A percentile compares a stretch with the other conserved stretches of the same genome.
Conservation (phyloP, 2,113 vertebrate species). For the Galbula dea region DNA sequence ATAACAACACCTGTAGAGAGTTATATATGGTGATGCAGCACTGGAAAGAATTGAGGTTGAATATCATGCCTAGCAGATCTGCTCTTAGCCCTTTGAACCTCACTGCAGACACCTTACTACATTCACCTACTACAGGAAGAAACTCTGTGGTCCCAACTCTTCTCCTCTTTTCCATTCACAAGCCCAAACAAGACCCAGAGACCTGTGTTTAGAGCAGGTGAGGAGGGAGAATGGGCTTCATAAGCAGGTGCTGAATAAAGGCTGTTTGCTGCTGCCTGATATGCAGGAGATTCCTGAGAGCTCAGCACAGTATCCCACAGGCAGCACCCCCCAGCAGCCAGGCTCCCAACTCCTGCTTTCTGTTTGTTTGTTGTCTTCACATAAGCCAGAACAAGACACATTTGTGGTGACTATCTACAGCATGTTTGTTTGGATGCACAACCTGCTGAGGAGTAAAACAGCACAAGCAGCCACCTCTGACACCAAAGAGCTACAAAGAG, state of each 20-base stretch:
- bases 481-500: background rate
- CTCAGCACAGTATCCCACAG: background rate
- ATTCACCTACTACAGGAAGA: background rate
- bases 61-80: background rate
- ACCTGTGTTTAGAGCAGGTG: background rate
- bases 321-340: background rate
- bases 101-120: background rate
- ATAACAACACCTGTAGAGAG: background rate
- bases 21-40: background rate
- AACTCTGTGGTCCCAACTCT: background rate
- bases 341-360: background rate
- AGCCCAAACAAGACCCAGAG: background rate
- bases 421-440: background rate
- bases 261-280: background rate
- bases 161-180: background rate
- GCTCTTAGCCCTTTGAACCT: background rate
- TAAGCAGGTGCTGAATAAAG: background rate
- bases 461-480: fast-evolving
- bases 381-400: background rate
- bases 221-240: background rate
- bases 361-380: background rate
- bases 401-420: background rate
- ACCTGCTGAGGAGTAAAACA: background rate
- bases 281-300: background rate
- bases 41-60: background rate